Percentiles rank a stretch among this genome's conserved stretches.
Evolutionary conservation across 1,140 invertebrate species (phyloP).

Genomic region (Lepidurus apus): DNA sequence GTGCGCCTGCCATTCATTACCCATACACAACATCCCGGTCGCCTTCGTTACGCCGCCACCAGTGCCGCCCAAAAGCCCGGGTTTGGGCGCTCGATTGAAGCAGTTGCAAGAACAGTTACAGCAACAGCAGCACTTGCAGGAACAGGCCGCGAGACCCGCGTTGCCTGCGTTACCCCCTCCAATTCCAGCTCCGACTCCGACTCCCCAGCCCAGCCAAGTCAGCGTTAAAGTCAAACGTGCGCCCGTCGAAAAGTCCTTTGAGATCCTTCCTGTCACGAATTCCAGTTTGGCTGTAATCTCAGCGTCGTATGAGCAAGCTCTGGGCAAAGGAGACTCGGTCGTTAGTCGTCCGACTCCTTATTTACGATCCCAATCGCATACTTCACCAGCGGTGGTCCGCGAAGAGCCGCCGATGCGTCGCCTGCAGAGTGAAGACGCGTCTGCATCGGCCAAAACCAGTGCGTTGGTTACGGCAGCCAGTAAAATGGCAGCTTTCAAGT

Average conservation of each 20-base stretch:
- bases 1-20: slow-evolving; percentile 23
- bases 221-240: background rate
- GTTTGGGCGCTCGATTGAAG: slow-evolving; percentile 1
- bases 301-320: background rate
- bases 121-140: background rate
- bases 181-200: background rate
- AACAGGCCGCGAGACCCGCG: background rate
- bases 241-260: background rate
- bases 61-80: slow-evolving; percentile 32
- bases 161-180: background rate
- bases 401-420: slow-evolving; percentile 35
- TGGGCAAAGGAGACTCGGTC: background rate
- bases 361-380: slow-evolving; percentile 4
- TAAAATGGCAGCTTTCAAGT: slow-evolving; percentile 25
- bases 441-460: slow-evolving; percentile 31
- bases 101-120: background rate
- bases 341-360: background rate
- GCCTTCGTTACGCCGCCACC: slow-evolving; percentile 26
- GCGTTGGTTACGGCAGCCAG: background rate
- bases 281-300: background rate
- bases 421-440: slow-evolving; percentile 35
- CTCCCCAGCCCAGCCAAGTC: background rate
- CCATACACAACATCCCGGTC: slow-evolving; percentile 6
- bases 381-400: background rate
- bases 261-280: background rate